Conservation (phyloP, 2,888 invertebrate species). For the Malachius bipustulatus region DNA sequence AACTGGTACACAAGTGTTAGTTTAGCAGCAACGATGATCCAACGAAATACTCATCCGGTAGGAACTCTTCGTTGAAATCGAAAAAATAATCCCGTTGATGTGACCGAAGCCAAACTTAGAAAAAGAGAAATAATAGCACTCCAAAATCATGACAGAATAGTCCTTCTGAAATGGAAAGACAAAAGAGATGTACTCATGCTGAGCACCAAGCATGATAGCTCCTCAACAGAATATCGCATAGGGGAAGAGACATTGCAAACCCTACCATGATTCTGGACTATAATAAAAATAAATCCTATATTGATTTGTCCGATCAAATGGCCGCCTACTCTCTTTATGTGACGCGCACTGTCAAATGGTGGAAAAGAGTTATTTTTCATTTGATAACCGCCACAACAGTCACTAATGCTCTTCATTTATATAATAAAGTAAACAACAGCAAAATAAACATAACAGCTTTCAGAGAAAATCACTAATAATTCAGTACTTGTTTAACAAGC, state of each 20-base stretch:
- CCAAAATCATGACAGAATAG: neutral
- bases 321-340: conserved; percentile 1
- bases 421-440: no score
- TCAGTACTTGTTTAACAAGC: no score
- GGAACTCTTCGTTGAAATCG: neutral
- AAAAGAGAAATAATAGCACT: neutral
- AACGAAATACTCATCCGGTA: neutral
- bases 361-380: conserved; percentile 3
- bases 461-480: no score
- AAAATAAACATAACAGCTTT: no score
- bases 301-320: conserved; percentile 1
- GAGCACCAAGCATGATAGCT: conserved; percentile 1
- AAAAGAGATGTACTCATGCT: conserved; percentile 1
- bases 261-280: conserved; percentile 1
- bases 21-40: neutral
- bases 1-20: conserved; percentile 21
- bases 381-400: conserved; percentile 1
- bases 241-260: neutral
- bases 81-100: conserved; percentile 1
- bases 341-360: neutral
- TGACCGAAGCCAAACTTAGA: conserved; percentile 2
- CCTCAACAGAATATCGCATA: neutral
- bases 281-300: conserved; percentile 1
- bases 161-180: neutral
- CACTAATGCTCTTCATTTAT: conserved; percentile 1